A percentile compares a stretch with the other conserved stretches of the same genome.
These are phyloP conservation scores for Acholoe squamosa DNA, from an alignment of 2,888 invertebrate species.

Conservation along the genomic window DNA sequence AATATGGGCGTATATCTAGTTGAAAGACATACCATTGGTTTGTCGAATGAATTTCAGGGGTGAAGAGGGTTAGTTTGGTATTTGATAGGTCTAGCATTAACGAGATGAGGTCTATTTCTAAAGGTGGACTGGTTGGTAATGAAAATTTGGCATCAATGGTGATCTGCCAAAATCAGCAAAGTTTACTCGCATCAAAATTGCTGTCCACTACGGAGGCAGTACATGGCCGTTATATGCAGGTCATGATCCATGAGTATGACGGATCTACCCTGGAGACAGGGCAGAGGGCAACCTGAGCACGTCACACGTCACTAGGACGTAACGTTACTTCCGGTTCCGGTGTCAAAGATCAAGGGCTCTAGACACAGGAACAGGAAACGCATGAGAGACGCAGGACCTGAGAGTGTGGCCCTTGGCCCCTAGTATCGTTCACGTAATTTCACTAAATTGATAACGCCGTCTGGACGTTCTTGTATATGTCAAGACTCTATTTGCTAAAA, in stretches of 20 bases:
- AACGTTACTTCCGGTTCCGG: slow-evolving; percentile 9
- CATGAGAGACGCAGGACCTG: background rate
- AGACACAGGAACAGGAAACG: background rate
- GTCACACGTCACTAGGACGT: slow-evolving; percentile 11
- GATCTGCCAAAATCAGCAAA: no score
- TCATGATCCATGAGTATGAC: background rate
- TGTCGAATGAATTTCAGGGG: no score
- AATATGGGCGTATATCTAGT: no score
- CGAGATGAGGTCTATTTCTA: no score
- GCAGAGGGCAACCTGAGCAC: background rate
- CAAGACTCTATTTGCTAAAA: background rate
- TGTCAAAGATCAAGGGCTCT: background rate
- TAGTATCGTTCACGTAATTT: background rate
- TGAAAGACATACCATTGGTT: no score
- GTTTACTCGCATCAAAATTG: no score
- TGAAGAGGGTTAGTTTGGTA: no score
- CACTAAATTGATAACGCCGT: background rate
- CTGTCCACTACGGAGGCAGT: background rate
- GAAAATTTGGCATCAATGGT: no score
- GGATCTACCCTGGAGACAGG: background rate
- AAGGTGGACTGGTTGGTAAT: no score
- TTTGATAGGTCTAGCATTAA: no score
- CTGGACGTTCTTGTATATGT: background rate
- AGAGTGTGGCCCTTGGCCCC: background rate
- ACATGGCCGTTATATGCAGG: background rate